phyloP scores from a whole-genome alignment of 2,113 vertebrate species.

The Brachypteracias leptosomus region DNA sequence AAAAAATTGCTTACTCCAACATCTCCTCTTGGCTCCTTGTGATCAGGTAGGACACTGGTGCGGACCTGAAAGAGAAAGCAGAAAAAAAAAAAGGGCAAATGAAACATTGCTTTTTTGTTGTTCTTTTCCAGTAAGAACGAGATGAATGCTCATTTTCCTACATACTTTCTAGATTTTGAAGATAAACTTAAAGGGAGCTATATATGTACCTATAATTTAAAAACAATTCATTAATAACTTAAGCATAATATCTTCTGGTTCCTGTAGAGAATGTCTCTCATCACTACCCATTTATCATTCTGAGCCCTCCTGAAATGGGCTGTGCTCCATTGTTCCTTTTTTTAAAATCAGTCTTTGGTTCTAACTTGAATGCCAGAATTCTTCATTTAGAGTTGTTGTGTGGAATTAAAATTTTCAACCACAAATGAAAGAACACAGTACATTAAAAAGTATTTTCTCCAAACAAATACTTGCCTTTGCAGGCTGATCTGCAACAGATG shows the following conservation, averaged over 20 bases:
- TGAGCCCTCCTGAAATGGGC: not conserved
- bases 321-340: not conserved
- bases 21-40: conserved; percentile 75
- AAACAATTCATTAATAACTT: not conserved
- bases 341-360: not conserved
- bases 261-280: not conserved
- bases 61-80: conserved; percentile 59
- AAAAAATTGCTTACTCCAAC: conserved; percentile 71
- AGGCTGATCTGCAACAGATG: not conserved
- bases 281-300: not conserved
- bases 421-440: not conserved
- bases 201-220: not conserved
- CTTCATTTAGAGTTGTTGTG: not conserved
- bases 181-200: not conserved
- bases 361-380: not conserved
- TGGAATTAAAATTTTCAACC: not conserved
- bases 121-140: not conserved
- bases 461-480: not conserved
- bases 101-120: not conserved
- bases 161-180: not conserved
- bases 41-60: conserved; percentile 70
- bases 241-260: not conserved
- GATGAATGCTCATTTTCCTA: not conserved
- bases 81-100: not conserved
- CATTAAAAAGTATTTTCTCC: not conserved